Evolutionary conservation across 2,797 vertebrate genomes (phyloP).

Genomic region (Iguana delicatissima): DNA sequence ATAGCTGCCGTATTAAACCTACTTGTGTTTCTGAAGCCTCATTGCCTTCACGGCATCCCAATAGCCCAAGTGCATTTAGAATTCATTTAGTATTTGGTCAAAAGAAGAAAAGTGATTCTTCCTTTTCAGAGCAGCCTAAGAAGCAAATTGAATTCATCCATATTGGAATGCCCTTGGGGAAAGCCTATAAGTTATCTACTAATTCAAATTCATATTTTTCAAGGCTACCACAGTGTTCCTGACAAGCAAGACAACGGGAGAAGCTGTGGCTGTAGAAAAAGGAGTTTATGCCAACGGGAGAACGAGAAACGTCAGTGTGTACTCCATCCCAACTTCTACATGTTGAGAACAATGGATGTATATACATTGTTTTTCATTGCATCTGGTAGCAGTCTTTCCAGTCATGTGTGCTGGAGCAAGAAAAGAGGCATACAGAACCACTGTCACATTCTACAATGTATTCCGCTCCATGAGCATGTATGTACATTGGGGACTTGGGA

Average conservation of each 20-base stretch:
- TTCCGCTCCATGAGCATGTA: not conserved
- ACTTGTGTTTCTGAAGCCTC: not conserved
- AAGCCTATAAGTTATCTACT: not conserved
- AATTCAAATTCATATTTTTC: conserved; percentile 5
- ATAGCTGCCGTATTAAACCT: not conserved
- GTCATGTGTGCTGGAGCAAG: not conserved
- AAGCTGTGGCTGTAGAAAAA: not conserved
- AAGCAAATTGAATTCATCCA: conserved; percentile 16
- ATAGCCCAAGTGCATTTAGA: not conserved
- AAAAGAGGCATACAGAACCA: not conserved
- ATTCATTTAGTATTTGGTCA: conserved; percentile 22
- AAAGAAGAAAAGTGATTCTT: not conserved
- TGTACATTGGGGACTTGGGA: no score
- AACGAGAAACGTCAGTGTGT: not conserved
- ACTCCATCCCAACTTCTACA: not conserved
- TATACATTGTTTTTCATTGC: not conserved
- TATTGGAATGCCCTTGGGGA: not conserved
- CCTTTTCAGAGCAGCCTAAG: not conserved
- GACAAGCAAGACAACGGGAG: not conserved
- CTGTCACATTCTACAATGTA: not conserved
- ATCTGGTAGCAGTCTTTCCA: not conserved
- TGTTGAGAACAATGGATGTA: not conserved
- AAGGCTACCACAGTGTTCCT: not conserved
- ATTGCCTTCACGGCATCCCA: not conserved
- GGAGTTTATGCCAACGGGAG: not conserved